These are phyloP conservation scores for Imbricaverruca yamaguchii DNA, from an alignment of 2,888 invertebrate species.

Conservation along the genomic window DNA sequence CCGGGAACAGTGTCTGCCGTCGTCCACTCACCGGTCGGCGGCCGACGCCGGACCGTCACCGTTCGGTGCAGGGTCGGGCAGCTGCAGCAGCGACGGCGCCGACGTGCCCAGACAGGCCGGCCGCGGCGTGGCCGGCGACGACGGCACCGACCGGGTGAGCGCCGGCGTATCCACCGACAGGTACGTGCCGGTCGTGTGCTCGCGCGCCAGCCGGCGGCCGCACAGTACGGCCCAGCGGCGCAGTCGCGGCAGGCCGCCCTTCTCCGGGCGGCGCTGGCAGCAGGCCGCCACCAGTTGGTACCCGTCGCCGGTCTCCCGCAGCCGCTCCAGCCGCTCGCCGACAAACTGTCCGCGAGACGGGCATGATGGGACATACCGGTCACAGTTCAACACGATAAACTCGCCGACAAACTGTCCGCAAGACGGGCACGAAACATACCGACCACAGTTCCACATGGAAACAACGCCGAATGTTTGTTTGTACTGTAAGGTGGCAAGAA, in stretches of 20 bases:
- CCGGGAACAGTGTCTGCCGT: background rate
- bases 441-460: no score
- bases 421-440: no score
- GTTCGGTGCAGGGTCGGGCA: no score
- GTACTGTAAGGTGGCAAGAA: no score
- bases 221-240: background rate
- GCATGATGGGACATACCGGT: no score
- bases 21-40: background rate
- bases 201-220: background rate
- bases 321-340: background rate
- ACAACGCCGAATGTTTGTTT: no score
- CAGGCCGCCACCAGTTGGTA: no score
- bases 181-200: background rate
- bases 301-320: background rate
- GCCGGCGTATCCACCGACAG: background rate
- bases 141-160: background rate
- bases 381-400: background rate
- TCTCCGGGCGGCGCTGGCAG: no score
- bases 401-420: background rate
- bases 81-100: constrained; percentile 8
- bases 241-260: background rate
- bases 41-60: no score
- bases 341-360: background rate
- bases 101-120: background rate
- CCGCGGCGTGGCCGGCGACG: background rate